Conservation (phyloP, 2,113 vertebrate genomes). For the Hepsetus odoe region DNA sequence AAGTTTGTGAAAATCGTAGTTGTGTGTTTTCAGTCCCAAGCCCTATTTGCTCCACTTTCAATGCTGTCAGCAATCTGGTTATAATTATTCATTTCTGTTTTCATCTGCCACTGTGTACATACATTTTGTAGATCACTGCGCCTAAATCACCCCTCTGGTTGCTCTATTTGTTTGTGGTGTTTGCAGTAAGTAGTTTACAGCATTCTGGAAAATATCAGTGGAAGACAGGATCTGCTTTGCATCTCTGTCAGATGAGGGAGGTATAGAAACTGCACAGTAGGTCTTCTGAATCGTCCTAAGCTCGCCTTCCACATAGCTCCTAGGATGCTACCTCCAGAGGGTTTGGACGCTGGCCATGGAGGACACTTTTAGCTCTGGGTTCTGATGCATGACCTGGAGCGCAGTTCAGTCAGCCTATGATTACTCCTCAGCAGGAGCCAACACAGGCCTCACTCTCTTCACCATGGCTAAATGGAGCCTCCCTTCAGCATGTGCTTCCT, state of each 20-base stretch:
- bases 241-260: neutral
- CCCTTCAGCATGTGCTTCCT: neutral
- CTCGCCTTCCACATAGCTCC: conserved; percentile 1
- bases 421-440: conserved; percentile 42
- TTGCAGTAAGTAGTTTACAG: neutral
- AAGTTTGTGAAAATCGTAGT: too few species aligned
- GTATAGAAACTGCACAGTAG: neutral
- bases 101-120: neutral
- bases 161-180: neutral
- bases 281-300: neutral
- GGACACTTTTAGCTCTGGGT: conserved; percentile 46
- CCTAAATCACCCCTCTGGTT: neutral
- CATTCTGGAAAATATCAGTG: conserved; percentile 22
- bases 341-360: conserved; percentile 28
- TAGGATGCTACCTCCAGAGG: conserved; percentile 15
- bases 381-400: conserved; percentile 44
- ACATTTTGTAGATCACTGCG: neutral
- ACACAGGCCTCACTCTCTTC: conserved; percentile 13
- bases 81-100: neutral
- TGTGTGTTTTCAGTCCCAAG: too few species aligned
- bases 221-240: neutral
- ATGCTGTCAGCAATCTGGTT: neutral
- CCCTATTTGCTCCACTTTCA: too few species aligned
- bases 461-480: conserved; percentile 36
- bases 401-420: conserved; percentile 49